Evolutionary conservation across 2,113 vertebrate species (phyloP), one percentile per base, ranked within the genome.

Genomic region (Beaufortia kweichowensis): DNA sequence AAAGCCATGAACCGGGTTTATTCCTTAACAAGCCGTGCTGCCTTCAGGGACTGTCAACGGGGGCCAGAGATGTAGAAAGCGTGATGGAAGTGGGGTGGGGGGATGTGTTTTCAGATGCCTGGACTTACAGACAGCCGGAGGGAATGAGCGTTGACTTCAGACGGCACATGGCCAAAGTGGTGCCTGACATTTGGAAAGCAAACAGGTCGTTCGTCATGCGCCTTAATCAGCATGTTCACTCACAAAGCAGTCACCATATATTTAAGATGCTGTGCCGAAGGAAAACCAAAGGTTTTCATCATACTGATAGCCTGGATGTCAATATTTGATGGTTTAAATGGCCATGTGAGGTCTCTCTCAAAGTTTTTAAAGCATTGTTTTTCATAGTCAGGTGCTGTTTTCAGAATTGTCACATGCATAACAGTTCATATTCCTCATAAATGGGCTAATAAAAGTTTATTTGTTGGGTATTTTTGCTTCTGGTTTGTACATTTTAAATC

Each of bases 131-230:
- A 62, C 55, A 23, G 60, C 68, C 55, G 76, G 79, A 84, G 72
- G 75, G 84, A 77, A 78, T 71, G 50, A 84, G 41, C 80, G 77
- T 79, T 7, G 31, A 70, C 81, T 79, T 77, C 60, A 82, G 76
- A 89, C 81, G 86, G 80, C 83, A 85, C 83, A 73, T 77, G 85
- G 82, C 81, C 69, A 82, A 86, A 84, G 67, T 11, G 86, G 63
- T 56, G 57, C 62, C 73, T 80, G 75, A 81, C 85, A 82, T 85
- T 86, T 85, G 29, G 43, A 74, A 61, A 41, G 35, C 29, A 69
- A 77, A 77, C 76, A 53, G 21, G 68, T 33, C 62, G 31, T 67
- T 60, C 64, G 63, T 48, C 48, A 63, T 28, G 8, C 17, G 17
- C 28, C 21, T 21, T 70, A 6, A 67, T 29, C 17, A 1, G 5